A percentile compares a stretch with the other conserved stretches of the same genome.
Evolutionary conservation across 2,888 invertebrate species (phyloP).

Genomic region (Melanostoma mellinum): DNA sequence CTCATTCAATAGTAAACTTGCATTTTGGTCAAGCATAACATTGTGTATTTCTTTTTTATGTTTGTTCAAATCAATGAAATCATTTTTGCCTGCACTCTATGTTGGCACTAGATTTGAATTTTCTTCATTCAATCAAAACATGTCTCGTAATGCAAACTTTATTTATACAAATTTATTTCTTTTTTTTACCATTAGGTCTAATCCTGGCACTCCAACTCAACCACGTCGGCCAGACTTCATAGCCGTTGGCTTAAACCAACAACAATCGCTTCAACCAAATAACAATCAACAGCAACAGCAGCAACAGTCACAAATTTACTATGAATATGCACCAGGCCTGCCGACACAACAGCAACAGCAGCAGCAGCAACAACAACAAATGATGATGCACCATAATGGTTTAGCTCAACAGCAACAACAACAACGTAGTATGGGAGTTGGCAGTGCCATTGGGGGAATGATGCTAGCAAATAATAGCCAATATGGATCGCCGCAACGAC

Average conservation of each 20-base stretch:
- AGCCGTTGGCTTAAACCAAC: constrained; percentile 84
- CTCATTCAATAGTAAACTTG: constrained; percentile 44
- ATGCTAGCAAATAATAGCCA: constrained; percentile 72
- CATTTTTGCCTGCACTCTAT: constrained; percentile 59
- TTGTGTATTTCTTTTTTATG: constrained; percentile 49
- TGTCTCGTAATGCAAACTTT: constrained; percentile 32
- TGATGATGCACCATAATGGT: constrained; percentile 79
- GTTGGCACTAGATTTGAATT: constrained; percentile 38
- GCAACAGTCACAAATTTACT: constrained; percentile 81
- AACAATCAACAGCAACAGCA: constrained; percentile 78
- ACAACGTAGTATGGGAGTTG: constrained; percentile 77
- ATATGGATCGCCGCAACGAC: constrained; percentile 87
- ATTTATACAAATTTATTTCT: constrained; percentile 19
- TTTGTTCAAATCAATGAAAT: constrained; percentile 4
- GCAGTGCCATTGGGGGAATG: constrained; percentile 69
- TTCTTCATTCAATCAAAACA: background rate
- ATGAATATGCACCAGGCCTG: constrained; percentile 80
- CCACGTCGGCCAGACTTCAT: constrained; percentile 94
- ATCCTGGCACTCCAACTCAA: constrained; percentile 95
- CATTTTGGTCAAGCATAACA: constrained; percentile 56
- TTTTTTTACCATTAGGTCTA: constrained; percentile 86
- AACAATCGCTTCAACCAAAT: constrained; percentile 77
- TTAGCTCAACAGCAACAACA: constrained; percentile 77
- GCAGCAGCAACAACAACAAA: constrained; percentile 77
- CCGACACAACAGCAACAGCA: constrained; percentile 81